Conservation (phyloP, 2,888 invertebrate genomes). For the Zhuqinia jingwanae region DNA sequence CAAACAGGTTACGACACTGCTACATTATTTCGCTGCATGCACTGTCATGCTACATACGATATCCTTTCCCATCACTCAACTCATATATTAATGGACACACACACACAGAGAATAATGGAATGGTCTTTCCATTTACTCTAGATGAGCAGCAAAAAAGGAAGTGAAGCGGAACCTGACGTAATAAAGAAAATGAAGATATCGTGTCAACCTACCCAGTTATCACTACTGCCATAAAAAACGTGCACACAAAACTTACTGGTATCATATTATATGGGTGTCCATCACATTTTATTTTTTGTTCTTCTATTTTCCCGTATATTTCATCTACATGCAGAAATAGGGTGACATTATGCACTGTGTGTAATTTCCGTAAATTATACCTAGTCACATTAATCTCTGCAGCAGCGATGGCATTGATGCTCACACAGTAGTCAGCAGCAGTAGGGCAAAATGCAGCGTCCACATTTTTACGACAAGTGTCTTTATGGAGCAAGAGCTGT, state of each 20-base stretch:
- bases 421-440: too few species aligned
- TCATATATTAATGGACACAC: conserved; percentile 25
- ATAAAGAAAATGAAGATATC: conserved; percentile 54
- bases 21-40: conserved; percentile 19
- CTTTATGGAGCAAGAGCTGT: too few species aligned
- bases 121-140: not conserved
- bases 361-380: conserved; percentile 37
- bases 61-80: not conserved
- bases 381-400: conserved; percentile 32
- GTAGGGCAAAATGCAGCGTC: not conserved
- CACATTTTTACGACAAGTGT: conserved; percentile 40
- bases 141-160: conserved; percentile 12
- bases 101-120: conserved; percentile 19
- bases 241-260: not conserved
- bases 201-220: not conserved
- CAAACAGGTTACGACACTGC: not conserved
- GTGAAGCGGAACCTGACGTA: conserved; percentile 44
- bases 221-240: not conserved
- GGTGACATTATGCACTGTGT: conserved; percentile 55
- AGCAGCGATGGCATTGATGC: not conserved
- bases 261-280: not conserved
- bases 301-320: conserved; percentile 13
- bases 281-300: not conserved
- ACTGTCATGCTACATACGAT: too few species aligned
- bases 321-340: conserved; percentile 26